Evolutionary conservation across 2,113 vertebrate species (phyloP), one percentile per base, ranked within the genome.

Genomic region (Apus apus): DNA sequence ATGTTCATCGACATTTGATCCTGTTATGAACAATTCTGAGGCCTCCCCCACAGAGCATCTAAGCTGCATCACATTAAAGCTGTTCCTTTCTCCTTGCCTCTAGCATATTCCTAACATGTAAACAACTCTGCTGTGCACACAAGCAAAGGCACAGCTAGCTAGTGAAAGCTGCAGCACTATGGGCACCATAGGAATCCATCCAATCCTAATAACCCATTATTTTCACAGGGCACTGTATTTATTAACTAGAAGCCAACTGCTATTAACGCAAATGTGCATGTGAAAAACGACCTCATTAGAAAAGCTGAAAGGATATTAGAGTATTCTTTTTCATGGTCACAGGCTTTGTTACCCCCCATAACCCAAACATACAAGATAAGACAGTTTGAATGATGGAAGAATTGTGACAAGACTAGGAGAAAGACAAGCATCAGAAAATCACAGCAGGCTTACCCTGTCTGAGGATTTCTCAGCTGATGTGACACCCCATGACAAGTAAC

Each of bases 71-170:
- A 88, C 86, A 91, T 77, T 92, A 94, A 94, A 94, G 89, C 73
- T 54, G 79, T 93, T 96, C 90, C 92, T 96, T 96, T 97, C 93
- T 96, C 93, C 91, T 97, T 97, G 95, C 94, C 93, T 87, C 94
- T 67, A 95, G 92, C 92, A 89, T 94, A 97, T 83, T 96, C 77
- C 93, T 60, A 93, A 64, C 90, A 84, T 67, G 79, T 96, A 96
- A 96, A 97, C 95, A 97, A 89, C 91, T 91, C 92, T 3, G 38
- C 89, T 80, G 86, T 62, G 80, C 34, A 64, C 65, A 93, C 72
- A 91, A 71, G 83, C 92, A 74, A 89, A 92, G 73, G 82, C 96
- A 91, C 64, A 48, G 90, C 82, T 66, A 77, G 76, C 85, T 46
- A 86, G 88, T 60, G 76, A 97, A 92, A 96, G 76, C 88, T 85